A percentile compares a stretch with the other conserved stretches of the same genome.
These are phyloP conservation scores for Ceratina australensis DNA, from an alignment of 1,140 invertebrate species.

Conservation along the genomic window DNA sequence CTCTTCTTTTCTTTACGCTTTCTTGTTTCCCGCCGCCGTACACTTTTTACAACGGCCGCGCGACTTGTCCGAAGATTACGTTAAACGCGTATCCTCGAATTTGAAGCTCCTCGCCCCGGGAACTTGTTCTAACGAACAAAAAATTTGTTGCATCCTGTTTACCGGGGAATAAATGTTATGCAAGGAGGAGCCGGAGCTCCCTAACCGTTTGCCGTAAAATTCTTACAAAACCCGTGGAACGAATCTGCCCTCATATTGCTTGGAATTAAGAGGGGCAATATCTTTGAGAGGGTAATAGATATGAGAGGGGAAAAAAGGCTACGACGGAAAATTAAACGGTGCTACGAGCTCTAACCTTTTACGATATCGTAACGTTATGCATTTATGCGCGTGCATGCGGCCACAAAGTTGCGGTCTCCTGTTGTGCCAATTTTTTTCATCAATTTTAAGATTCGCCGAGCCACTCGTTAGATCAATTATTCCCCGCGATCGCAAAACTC, in stretches of 20 bases:
- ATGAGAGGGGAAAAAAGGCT: neutral
- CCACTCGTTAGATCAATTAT: no score
- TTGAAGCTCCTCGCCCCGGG: neutral
- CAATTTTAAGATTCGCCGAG: neutral
- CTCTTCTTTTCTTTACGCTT: neutral
- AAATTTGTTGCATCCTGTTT: no score
- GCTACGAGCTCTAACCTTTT: conserved; percentile 5
- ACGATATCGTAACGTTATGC: neutral
- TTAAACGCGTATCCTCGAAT: neutral
- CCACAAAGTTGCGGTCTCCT: neutral
- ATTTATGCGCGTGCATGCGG: neutral
- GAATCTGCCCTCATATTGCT: neutral
- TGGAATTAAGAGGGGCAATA: neutral
- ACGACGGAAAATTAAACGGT: conserved; percentile 5
- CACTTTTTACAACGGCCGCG: neutral
- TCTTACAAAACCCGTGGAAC: neutral
- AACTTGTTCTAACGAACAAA: no score
- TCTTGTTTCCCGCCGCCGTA: neutral
- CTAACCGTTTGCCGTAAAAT: no score
- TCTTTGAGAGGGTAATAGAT: conserved; percentile 12
- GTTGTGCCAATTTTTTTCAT: neutral
- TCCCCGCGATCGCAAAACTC: no score
- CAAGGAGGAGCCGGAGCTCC: no score
- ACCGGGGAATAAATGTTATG: neutral
- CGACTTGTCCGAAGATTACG: conserved; percentile 14